phyloP scores from a whole-genome alignment of 2,797 vertebrate species.

The Crax fasciolata region DNA sequence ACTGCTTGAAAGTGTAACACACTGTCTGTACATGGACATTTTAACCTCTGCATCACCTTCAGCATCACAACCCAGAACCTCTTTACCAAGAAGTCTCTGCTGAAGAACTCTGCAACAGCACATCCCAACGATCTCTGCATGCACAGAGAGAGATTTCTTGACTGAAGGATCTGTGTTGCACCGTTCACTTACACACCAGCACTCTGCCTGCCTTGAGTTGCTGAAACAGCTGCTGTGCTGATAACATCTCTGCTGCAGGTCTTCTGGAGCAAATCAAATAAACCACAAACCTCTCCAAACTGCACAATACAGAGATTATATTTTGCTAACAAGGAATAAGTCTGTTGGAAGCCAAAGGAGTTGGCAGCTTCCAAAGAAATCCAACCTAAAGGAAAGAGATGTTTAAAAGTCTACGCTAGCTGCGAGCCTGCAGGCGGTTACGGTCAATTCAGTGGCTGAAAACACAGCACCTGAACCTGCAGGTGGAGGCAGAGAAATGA shows the following conservation, averaged over 20 bases:
- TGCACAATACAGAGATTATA: neutral
- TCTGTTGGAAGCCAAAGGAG: neutral
- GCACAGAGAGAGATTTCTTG: neutral
- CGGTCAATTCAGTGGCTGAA: neutral
- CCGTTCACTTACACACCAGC: neutral
- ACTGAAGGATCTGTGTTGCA: neutral
- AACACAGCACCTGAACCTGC: neutral
- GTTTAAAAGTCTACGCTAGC: neutral
- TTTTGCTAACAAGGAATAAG: neutral
- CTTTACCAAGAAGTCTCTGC: too few species aligned
- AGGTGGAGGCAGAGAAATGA: neutral
- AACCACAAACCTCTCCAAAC: constrained; percentile 25
- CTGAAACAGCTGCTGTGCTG: neutral
- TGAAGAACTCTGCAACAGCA: neutral
- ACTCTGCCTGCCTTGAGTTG: neutral
- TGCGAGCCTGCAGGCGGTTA: neutral
- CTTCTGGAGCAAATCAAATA: constrained; percentile 27
- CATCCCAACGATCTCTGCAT: neutral
- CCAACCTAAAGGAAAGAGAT: constrained; percentile 27
- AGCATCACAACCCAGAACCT: too few species aligned
- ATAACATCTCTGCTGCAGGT: constrained; percentile 5
- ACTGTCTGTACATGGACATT: accelerated
- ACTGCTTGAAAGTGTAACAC: neutral
- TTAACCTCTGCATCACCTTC: neutral
- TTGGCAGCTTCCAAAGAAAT: constrained; percentile 22